Conservation (phyloP, 2,888 invertebrate species). For the Stramonita haemastoma region DNA sequence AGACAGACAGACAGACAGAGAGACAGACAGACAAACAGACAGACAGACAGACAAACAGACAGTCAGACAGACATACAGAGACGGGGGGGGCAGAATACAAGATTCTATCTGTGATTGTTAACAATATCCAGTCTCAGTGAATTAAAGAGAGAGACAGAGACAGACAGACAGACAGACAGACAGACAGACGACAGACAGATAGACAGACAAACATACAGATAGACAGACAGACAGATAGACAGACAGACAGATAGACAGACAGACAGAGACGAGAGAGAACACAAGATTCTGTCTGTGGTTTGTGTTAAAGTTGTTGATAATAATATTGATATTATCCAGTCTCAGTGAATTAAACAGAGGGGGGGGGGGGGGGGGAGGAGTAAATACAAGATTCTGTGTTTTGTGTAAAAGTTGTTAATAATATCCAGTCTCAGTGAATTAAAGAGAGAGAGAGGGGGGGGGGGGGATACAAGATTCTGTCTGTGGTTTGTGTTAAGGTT, state of each 20-base stretch:
- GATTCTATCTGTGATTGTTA: too few relatives aligned
- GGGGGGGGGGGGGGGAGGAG: not conserved
- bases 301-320: too few relatives aligned
- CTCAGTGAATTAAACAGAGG: not conserved
- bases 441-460: too few relatives aligned
- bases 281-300: not conserved
- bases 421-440: too few relatives aligned
- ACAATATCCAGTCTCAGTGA: too few relatives aligned
- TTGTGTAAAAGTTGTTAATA: too few relatives aligned
- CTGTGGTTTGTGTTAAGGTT: too few relatives aligned
- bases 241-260: not conserved
- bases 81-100: not conserved
- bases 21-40: not conserved
- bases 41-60: not conserved
- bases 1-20: too few relatives aligned
- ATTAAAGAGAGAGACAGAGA: not conserved
- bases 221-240: not conserved
- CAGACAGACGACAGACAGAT: not conserved
- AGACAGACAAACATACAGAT: not conserved
- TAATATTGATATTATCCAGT: too few relatives aligned
- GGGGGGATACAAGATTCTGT: too few relatives aligned
- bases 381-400: too few relatives aligned
- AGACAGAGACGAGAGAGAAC: not conserved
- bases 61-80: not conserved
- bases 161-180: not conserved